Conservation (phyloP, 2,113 vertebrate genomes). For the Climacteris rufus region DNA sequence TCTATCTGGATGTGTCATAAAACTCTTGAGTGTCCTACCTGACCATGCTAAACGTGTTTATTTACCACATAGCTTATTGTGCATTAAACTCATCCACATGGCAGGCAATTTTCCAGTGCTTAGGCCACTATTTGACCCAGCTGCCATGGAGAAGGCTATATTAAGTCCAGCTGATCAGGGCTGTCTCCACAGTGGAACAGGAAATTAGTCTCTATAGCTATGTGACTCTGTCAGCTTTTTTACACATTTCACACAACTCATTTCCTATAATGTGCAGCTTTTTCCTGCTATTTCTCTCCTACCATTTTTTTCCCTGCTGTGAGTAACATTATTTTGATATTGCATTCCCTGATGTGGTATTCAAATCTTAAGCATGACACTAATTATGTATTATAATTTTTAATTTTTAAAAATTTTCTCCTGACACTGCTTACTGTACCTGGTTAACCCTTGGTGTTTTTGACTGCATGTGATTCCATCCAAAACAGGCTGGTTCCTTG, state of each 20-base stretch:
- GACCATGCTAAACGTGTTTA: slow-evolving; percentile 28
- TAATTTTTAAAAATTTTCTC: not conserved
- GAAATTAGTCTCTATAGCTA: slow-evolving; percentile 40
- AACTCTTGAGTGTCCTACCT: not conserved
- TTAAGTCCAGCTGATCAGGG: slow-evolving; percentile 60
- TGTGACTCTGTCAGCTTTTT: slow-evolving; percentile 46
- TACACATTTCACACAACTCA: not conserved
- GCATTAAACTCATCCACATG: slow-evolving; percentile 41
- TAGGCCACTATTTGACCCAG: slow-evolving; percentile 53
- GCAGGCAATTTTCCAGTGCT: slow-evolving; percentile 56
- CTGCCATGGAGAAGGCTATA: slow-evolving; percentile 39
- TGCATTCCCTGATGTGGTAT: not conserved
- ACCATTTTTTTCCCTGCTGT: not conserved
- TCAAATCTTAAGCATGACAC: not conserved
- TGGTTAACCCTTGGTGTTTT: not conserved
- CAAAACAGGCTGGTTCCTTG: not conserved
- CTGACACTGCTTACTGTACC: not conserved
- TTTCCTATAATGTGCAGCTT: slow-evolving; percentile 18
- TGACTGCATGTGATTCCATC: not conserved
- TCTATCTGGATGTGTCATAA: not conserved
- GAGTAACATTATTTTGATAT: slow-evolving; percentile 1
- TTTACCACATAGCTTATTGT: slow-evolving; percentile 47
- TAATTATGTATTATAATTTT: not conserved
- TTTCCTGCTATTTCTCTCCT: not conserved
- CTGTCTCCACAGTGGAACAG: slow-evolving; percentile 20